These are phyloP conservation scores for Hemicentrotus pulcherrimus DNA, from an alignment of 35 echinoderm and acorn worm species.

Conservation along the genomic window DNA sequence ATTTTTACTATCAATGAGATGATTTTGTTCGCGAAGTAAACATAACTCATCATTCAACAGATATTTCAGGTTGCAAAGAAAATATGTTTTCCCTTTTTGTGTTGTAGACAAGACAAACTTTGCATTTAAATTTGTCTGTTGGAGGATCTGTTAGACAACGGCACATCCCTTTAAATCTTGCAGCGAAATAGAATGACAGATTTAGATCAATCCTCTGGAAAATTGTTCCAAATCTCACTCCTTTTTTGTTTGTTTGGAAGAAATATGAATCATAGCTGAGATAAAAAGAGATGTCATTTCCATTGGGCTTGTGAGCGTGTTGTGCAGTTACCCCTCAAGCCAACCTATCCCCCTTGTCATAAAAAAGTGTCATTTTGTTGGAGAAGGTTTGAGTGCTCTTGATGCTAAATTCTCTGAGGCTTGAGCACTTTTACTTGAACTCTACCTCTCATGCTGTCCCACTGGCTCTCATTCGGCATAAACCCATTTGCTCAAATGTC, in stretches of 20 bases:
- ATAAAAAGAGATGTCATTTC: neutral
- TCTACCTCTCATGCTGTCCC: neutral
- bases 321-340: neutral
- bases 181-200: neutral
- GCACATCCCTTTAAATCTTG: neutral
- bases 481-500: neutral
- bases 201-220: constrained; percentile 7
- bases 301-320: neutral
- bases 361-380: neutral
- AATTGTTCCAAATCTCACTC: neutral
- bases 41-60: too few species aligned
- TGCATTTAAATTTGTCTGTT: neutral
- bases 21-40: too few species aligned
- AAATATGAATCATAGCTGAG: neutral
- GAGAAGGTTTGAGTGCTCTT: neutral
- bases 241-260: constrained; percentile 2
- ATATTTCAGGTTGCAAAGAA: too few species aligned
- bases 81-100: too few species aligned
- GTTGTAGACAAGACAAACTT: too few species aligned
- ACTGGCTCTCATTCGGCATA: neutral
- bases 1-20: too few species aligned
- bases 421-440: neutral
- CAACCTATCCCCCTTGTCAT: neutral
- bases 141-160: neutral
- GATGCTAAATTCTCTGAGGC: neutral